Evolutionary conservation across 2,888 invertebrate species (phyloP), one percentile per base, ranked within the genome.

Genomic region (Glyphotaelius pellucidus): DNA sequence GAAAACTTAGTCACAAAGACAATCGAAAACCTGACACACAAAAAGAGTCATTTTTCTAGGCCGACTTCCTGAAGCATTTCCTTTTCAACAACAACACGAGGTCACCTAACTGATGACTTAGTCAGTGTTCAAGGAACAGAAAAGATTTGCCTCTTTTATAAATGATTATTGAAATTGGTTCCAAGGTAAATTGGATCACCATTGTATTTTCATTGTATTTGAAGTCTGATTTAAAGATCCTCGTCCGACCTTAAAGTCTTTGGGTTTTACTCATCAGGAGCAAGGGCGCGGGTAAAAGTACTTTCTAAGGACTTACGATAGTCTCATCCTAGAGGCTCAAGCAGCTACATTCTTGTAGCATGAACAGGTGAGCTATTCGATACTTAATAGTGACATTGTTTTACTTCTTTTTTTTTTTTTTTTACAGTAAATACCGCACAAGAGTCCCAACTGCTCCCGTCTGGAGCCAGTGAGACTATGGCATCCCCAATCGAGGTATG

Each of bases 121-220:
- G 42, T 87, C 80, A 87, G 81, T 91, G 88, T 91, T 91, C 88
- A 47, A 80, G 38, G 80, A 80, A 91, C 52, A 84, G 80, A 91
- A 91, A 79, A 86, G 80, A 81, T 88, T 81, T 32, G 79, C 47
- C 52, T 86, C 52, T 91, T 87, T 91, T 38, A 88, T 47, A 87
- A 87, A 88, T 47, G 80, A 87, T 80, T n/a, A 87, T 88, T 31
- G 91, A 91, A 87, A 91, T 80, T 47, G 19, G 80, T 32, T 91
- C 88, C 91, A 91, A 91, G 91, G 91, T 81, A 88, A 87, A 91
- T 81, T 88, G 87, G 91, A 87, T 91, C 81, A 38, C 42, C 88
- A 52, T 91, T 91, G 81, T 87, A 15, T 91, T 87, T 30, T 30
- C 14, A 67, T 67, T 67, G 67, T 67, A 67, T 67, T 81, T 87